phyloP scores from a whole-genome alignment of 2,888 invertebrate species.

The Cryptus viduatorius region DNA sequence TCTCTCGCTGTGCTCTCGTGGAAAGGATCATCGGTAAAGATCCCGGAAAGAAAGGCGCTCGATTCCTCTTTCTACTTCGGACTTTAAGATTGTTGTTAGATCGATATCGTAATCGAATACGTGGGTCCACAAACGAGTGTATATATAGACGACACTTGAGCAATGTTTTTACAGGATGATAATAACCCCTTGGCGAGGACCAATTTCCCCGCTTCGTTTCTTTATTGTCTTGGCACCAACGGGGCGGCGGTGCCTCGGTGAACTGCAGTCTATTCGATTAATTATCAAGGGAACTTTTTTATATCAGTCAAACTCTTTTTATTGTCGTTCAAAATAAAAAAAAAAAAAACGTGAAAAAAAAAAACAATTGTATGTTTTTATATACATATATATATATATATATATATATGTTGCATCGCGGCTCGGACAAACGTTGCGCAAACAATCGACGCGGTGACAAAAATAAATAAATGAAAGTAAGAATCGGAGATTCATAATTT shows the following conservation, averaged over 20 bases:
- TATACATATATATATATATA: not conserved
- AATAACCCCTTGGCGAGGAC: constrained; percentile 30
- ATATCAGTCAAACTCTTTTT: not conserved
- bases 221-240: constrained; percentile 6
- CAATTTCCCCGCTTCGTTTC: constrained; percentile 39
- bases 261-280: not conserved
- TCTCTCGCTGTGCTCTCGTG: constrained; percentile 5
- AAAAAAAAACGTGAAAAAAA: not conserved
- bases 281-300: not conserved
- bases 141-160: constrained; percentile 22
- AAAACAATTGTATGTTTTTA: not conserved
- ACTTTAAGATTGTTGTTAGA: constrained; percentile 58
- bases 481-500: not conserved
- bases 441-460: constrained; percentile 1
- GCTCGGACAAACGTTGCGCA: not conserved
- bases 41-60: constrained; percentile 67
- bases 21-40: constrained; percentile 55
- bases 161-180: constrained; percentile 17
- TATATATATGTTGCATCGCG: not conserved
- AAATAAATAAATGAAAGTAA: constrained; percentile 27
- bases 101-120: constrained; percentile 69
- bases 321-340: not conserved
- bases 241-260: not conserved
- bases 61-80: constrained; percentile 23
- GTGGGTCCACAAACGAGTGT: constrained; percentile 47